Conservation (phyloP, 2,888 invertebrate genomes). For the Agrochola lota region DNA sequence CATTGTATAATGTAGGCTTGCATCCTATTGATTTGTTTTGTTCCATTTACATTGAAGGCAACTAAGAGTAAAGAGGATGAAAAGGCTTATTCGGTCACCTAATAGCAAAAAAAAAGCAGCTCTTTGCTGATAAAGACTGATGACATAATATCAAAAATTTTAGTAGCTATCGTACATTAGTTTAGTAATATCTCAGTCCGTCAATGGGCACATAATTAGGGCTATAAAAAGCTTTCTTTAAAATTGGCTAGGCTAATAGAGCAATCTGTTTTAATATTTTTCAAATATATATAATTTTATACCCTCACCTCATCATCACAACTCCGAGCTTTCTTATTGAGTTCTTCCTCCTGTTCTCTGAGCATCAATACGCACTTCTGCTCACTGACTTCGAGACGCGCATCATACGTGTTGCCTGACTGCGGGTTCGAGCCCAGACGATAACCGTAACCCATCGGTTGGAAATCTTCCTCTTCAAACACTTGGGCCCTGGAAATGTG, state of each 20-base stretch:
- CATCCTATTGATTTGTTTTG: too few species aligned
- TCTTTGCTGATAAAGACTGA: too few species aligned
- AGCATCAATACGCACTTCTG: constrained; percentile 95
- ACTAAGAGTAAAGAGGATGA: neutral
- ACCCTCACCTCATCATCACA: constrained; percentile 88
- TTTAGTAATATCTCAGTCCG: neutral
- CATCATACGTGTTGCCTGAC: constrained; percentile 83
- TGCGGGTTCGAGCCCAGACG: constrained; percentile 92
- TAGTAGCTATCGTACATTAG: neutral
- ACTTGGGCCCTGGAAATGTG: constrained; percentile 92
- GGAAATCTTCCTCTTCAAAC: constrained; percentile 99
- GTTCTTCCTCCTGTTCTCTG: constrained; percentile 97
- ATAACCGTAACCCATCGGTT: constrained; percentile 97
- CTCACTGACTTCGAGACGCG: constrained; percentile 94
- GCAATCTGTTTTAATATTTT: neutral
- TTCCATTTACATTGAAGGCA: neutral
- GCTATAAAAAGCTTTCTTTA: neutral
- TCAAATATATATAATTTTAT: neutral
- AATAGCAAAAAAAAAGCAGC: too few species aligned
- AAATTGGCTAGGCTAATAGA: neutral
- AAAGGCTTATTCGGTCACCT: too few species aligned
- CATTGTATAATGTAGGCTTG: neutral
- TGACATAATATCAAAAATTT: neutral
- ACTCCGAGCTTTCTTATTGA: constrained; percentile 92
- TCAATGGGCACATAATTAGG: neutral